Evolutionary conservation across 1,140 invertebrate species (phyloP), one percentile per base, ranked within the genome.

Genomic region (Dendroctonus valens): DNA sequence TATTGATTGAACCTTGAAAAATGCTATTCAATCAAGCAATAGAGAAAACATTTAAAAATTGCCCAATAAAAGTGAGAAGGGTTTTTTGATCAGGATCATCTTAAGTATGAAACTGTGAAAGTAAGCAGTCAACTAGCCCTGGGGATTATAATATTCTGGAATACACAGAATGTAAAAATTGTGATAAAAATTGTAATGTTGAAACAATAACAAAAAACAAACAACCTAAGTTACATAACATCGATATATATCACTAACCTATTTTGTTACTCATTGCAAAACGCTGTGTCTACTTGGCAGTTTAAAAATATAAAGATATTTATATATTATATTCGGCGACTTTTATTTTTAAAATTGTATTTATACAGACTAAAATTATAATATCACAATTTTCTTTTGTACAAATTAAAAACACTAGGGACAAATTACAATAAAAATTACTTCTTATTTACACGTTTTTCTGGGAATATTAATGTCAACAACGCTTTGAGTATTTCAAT

Each of bases 331-430:
- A 60, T 67, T 67, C 65, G 65, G 65, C 65, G 64, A 67, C 54
- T 50, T 46, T 67, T 42, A 46, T 44, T 58, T 37, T 41, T 15
- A 60, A 59, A 58, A 54, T 61, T 49, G 58, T 52, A n/a, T 59
- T 40, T 55, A 51, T 60, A 62, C 41, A 37, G 37, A 61, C 65
- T 68, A 62, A 62, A 60, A 44, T 61, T 58, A 58, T 66, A 66
- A 68, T 68, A 68, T 68, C 66, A 68, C 66, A 68, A 68, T 68
- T 59, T 68, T 68, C 51, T 46, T 68, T 62, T 62, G 66, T 68
- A 62, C 66, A 68, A 67, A 62, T 59, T 62, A 67, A 67, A 61
- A 59, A 15, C 51, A 41, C 38, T 65, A 57, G 51, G 62, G 62
- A 65, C 62, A 65, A 65, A 26, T 26, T 26, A 26, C 26, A 53